These are phyloP conservation scores for Phylloscopus trochiloides DNA, from an alignment of 2,113 vertebrate species.

Conservation along the genomic window DNA sequence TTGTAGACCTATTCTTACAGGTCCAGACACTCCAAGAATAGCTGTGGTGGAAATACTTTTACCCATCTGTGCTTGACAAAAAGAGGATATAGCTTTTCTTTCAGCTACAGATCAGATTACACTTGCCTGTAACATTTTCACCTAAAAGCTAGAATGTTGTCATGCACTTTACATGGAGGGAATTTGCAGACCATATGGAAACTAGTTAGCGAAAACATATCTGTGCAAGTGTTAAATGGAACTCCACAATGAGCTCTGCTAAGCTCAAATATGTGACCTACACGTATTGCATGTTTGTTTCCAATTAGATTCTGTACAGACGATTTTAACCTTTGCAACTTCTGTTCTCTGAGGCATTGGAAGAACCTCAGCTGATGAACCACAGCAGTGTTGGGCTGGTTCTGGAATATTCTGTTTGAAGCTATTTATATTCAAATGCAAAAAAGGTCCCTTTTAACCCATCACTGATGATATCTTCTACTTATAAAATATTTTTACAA, in stretches of 20 bases:
- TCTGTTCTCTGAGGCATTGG: neutral
- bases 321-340: constrained; percentile 3
- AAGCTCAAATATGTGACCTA: constrained; percentile 17
- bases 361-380: neutral
- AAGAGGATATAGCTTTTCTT: constrained; percentile 17
- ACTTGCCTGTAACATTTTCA: constrained; percentile 43
- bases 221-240: constrained; percentile 34
- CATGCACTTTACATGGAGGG: constrained; percentile 7
- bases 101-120: neutral
- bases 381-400: neutral
- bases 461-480: neutral
- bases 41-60: neutral
- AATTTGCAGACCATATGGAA: constrained; percentile 56
- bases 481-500: neutral
- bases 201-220: constrained; percentile 32
- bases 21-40: neutral
- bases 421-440: neutral
- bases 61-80: constrained; percentile 7
- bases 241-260: neutral
- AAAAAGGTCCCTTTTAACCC: neutral
- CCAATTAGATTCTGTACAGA: neutral
- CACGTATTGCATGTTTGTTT: constrained; percentile 19
- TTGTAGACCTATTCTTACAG: neutral
- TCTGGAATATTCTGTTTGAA: neutral
- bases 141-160: constrained; percentile 39